phyloP scores from a whole-genome alignment of 1,140 invertebrate species.

The Danaus plexippus region DNA sequence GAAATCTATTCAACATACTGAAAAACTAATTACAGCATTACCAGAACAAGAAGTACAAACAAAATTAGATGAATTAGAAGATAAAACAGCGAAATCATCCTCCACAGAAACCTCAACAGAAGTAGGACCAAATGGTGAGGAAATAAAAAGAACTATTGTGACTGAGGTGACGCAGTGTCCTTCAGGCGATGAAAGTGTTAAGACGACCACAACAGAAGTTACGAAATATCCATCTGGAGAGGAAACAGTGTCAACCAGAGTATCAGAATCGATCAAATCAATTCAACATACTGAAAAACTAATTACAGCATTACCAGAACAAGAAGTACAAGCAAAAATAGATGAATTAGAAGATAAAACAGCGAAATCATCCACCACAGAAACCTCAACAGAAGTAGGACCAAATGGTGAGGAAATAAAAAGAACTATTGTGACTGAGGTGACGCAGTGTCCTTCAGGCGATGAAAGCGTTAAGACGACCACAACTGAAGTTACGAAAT shows the following conservation, averaged over 20 bases:
- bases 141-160: slow-evolving; percentile 19
- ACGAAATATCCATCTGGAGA: slow-evolving; percentile 20
- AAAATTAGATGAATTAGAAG: neutral
- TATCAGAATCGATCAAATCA: slow-evolving; percentile 17
- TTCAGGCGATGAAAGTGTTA: slow-evolving; percentile 26
- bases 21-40: slow-evolving; percentile 3
- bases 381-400: slow-evolving; percentile 16
- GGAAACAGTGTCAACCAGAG: slow-evolving; percentile 28
- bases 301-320: neutral
- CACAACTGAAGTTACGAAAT: slow-evolving; percentile 22
- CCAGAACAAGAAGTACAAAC: neutral
- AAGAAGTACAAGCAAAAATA: neutral
- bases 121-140: slow-evolving; percentile 17
- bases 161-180: slow-evolving; percentile 19
- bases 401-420: slow-evolving; percentile 20
- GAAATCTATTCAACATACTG: neutral
- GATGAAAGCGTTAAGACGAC: slow-evolving; percentile 29
- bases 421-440: slow-evolving; percentile 19
- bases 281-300: neutral
- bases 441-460: slow-evolving; percentile 14
- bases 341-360: slow-evolving; percentile 1
- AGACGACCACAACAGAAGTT: slow-evolving; percentile 25
- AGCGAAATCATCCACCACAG: slow-evolving; percentile 3
- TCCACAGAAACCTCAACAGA: slow-evolving; percentile 13
- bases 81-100: neutral